Percentiles rank a stretch among this genome's conserved stretches.
These are phyloP conservation scores for Heliconius melpomene DNA, from an alignment of 1,140 invertebrate genomes.

Conservation along the genomic window DNA sequence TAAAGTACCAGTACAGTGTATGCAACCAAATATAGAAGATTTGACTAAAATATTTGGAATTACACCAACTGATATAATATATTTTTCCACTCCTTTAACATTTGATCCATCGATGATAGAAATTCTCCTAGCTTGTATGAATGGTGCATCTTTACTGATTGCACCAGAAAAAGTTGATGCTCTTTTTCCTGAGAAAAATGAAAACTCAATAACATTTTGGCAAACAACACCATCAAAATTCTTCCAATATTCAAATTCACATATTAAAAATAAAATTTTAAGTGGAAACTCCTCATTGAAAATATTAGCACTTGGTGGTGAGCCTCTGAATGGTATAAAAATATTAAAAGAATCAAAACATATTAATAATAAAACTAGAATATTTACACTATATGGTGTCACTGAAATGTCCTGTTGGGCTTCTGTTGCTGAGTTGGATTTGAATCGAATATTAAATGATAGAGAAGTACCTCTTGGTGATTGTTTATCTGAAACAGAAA, in stretches of 20 bases:
- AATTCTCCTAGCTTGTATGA: slow-evolving; percentile 85
- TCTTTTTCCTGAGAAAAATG: slow-evolving; percentile 62
- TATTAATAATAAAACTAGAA: slow-evolving; percentile 78
- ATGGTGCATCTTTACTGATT: slow-evolving; percentile 85
- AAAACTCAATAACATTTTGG: slow-evolving; percentile 83
- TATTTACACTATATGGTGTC: slow-evolving; percentile 91
- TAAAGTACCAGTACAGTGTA: slow-evolving; percentile 83
- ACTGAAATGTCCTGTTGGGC: slow-evolving; percentile 94
- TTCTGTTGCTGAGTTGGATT: slow-evolving; percentile 82
- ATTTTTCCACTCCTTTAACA: slow-evolving; percentile 87
- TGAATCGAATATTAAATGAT: slow-evolving; percentile 54
- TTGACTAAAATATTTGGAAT: slow-evolving; percentile 82
- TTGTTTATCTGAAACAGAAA: slow-evolving; percentile 83
- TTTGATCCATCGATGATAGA: slow-evolving; percentile 93
- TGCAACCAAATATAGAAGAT: slow-evolving; percentile 84
- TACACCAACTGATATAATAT: slow-evolving; percentile 83
- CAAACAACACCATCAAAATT: slow-evolving; percentile 91
- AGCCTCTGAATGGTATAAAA: slow-evolving; percentile 80
- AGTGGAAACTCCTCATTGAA: slow-evolving; percentile 78
- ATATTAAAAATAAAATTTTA: slow-evolving; percentile 83
- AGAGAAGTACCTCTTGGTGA: slow-evolving; percentile 81
- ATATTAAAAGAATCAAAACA: slow-evolving; percentile 77
- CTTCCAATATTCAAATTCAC: slow-evolving; percentile 80
- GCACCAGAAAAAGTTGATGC: slow-evolving; percentile 81
- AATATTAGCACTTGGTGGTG: slow-evolving; percentile 84